Conservation (phyloP, 1,140 invertebrate genomes). For the Bombus ignitus region DNA sequence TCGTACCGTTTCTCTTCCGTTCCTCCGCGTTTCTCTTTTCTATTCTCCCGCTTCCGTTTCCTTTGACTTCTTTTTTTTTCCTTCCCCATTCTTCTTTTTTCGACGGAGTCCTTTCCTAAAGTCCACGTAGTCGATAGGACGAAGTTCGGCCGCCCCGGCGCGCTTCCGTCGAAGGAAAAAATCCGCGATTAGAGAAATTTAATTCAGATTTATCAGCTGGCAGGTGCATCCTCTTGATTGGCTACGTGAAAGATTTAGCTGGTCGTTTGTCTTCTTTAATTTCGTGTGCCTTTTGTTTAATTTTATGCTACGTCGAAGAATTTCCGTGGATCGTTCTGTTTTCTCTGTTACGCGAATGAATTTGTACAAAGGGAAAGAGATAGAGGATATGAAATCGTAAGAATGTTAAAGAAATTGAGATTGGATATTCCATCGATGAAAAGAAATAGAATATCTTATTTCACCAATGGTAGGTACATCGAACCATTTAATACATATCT, state of each 20-base stretch:
- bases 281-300: not conserved
- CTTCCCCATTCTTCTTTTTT: constrained; percentile 15
- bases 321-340: not conserved
- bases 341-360: too few species aligned
- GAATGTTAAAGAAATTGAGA: not conserved
- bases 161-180: not conserved
- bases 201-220: constrained; percentile 10
- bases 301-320: not conserved
- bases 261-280: not conserved
- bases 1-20: constrained; percentile 12
- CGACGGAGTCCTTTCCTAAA: not conserved
- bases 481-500: not conserved
- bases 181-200: constrained; percentile 31
- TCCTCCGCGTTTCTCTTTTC: constrained; percentile 11
- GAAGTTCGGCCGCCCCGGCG: constrained; percentile 56
- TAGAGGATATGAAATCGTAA: not conserved
- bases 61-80: constrained; percentile 31
- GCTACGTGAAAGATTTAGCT: not conserved
- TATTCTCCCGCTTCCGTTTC: not conserved
- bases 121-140: constrained; percentile 59
- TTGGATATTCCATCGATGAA: too few species aligned
- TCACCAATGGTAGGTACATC: too few species aligned
- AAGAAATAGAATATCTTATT: not conserved
- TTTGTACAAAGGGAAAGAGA: too few species aligned
- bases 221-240: not conserved